Evolutionary conservation across 2,797 vertebrate species (phyloP), one percentile per base, ranked within the genome.

Genomic region (Centroberyx gerrardi): DNA sequence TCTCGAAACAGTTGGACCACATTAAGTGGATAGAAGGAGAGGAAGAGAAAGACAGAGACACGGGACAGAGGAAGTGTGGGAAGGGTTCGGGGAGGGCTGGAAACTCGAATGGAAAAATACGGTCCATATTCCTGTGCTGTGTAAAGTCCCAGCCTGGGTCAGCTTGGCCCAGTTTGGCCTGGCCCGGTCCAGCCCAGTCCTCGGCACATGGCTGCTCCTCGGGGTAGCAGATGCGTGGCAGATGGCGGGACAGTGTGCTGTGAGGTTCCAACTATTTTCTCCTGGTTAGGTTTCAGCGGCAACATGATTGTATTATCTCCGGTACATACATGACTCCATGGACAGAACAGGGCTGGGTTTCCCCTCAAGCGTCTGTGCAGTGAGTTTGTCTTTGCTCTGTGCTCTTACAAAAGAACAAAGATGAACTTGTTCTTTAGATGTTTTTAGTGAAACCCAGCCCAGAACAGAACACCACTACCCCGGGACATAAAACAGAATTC

Each of bases 241-340:
- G 83, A 86, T 70, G 79, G 70, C 49, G 29, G 74, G 65, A 76
- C 59, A 52, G 63, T 62, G 78, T 76, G 68, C 85, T 80, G 72
- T 74, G 79, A 84, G 59, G 82, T 76, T 88, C 81, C 86, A 75
- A 76, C 75, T 76, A 5, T 62, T 60, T 71, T 53, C 52, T 78
- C 68, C 59, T 74, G 72, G 60, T 88, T 90, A 31, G 63, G 56
- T 86, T 88, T 87, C 78, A 89, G 86, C 90, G 86, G 89, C 90
- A 85, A 85, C 86, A 89, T 89, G 91, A 93, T 92, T 92, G 90
- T 93, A 91, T 90, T 81, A 85, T 87, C 84, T 77, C 73, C 72
- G 62, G 58, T 46, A 73, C 69, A 58, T 66, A 87, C 18, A 42
- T 28, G 66, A 69, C 38, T 58, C 60, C 55, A 38, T 40, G 61